A percentile compares a stretch with the other conserved stretches of the same genome.
Evolutionary conservation across 1,140 invertebrate genomes (phyloP).

Genomic region (Neotoxoptera formosana): DNA sequence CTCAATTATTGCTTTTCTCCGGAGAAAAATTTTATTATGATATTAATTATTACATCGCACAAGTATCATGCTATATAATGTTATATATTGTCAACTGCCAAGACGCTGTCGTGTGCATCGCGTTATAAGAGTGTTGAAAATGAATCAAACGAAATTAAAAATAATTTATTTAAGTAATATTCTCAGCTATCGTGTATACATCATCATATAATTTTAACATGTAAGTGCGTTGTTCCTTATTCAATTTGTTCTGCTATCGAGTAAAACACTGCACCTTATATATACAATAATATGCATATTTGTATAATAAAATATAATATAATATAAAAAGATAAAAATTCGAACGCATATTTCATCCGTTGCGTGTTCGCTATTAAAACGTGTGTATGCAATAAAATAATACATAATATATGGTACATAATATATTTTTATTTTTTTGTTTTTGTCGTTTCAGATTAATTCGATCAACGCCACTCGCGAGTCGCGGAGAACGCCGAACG

Average conservation of each 20-base stretch:
- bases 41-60: neutral
- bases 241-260: neutral
- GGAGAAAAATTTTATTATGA: neutral
- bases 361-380: slow-evolving; percentile 4
- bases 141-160: slow-evolving; percentile 15
- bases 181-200: neutral
- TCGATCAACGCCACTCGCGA: neutral
- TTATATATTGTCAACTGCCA: neutral
- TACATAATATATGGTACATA: neutral
- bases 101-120: slow-evolving; percentile 1
- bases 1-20: neutral
- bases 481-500: neutral
- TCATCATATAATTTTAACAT: neutral
- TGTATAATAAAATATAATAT: neutral
- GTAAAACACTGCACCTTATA: neutral
- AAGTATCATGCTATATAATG: neutral
- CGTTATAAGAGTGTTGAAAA: neutral
- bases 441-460: neutral
- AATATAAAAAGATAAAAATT: neutral
- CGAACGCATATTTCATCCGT: neutral
- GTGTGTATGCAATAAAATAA: neutral
- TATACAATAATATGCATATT: too few relatives aligned
- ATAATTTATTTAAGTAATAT: slow-evolving; percentile 15
- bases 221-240: neutral
- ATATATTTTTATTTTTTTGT: neutral